Evolutionary conservation across 2,797 vertebrate species (phyloP).

Genomic region (Xyrichtys novacula): DNA sequence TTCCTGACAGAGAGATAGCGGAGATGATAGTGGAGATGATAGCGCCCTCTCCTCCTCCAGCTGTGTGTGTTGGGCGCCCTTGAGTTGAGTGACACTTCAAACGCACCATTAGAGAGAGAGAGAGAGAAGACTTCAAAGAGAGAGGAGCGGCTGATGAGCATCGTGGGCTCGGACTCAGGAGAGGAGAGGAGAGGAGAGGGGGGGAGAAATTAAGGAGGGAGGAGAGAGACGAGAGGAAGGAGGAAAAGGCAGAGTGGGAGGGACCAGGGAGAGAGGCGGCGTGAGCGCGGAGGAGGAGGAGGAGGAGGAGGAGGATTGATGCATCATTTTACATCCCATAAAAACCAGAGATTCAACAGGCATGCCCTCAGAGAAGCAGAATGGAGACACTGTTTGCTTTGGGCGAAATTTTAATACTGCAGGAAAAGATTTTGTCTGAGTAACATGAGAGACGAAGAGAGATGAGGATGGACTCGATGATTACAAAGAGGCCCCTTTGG

Average conservation of each 20-base stretch:
- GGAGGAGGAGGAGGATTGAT: constrained; percentile 20
- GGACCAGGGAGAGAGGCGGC: background rate
- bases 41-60: constrained; percentile 47
- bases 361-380: constrained; percentile 3
- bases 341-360: constrained; percentile 8
- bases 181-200: constrained; percentile 38
- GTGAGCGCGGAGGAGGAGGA: background rate
- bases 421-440: constrained; percentile 23
- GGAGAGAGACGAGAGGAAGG: constrained; percentile 3
- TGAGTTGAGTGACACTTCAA: constrained; percentile 86
- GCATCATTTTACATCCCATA: constrained; percentile 15
- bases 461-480: background rate
- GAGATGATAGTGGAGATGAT: constrained; percentile 39
- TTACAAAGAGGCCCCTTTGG: no score
- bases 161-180: constrained; percentile 69
- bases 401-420: background rate
- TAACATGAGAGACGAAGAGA: constrained; percentile 6
- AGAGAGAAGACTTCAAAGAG: constrained; percentile 78
- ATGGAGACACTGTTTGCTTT: constrained; percentile 2
- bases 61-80: constrained; percentile 77
- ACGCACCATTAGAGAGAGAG: constrained; percentile 78
- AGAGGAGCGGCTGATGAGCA: constrained; percentile 69
- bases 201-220: constrained; percentile 22
- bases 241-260: background rate
- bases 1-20: constrained; percentile 36